Percentiles rank a stretch among this genome's conserved stretches.
Conservation (phyloP, 2,113 vertebrate species). For the Mastomys coucha region DNA sequence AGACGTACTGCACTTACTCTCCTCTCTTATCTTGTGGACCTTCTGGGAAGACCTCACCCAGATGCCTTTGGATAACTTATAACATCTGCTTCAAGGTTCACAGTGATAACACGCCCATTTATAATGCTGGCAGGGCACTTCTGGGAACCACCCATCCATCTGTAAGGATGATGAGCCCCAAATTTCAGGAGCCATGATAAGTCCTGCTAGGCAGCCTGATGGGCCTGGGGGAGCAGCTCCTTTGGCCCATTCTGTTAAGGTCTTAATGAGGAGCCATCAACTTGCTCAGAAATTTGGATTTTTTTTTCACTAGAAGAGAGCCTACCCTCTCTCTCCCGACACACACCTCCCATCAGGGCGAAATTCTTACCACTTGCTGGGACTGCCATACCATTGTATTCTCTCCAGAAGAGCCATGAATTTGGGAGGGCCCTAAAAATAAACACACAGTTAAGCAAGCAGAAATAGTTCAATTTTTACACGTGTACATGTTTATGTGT, state of each 20-base stretch:
- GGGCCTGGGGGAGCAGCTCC: not conserved
- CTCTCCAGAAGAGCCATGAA: not conserved
- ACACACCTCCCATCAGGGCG: not conserved
- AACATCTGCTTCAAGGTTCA: slow-evolving; percentile 70
- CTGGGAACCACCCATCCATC: slow-evolving; percentile 35
- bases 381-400: slow-evolving; percentile 42
- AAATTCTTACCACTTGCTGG: slow-evolving; percentile 78
- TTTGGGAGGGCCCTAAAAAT: slow-evolving; percentile 70
- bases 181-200: not conserved
- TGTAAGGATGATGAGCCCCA: not conserved
- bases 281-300: not conserved
- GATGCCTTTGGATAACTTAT: slow-evolving; percentile 48
- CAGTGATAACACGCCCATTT: slow-evolving; percentile 59
- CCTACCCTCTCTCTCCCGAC: accelerated
- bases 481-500: not conserved
- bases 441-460: not conserved
- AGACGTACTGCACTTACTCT: slow-evolving; percentile 36
- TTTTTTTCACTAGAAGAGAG: not conserved
- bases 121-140: slow-evolving; percentile 43
- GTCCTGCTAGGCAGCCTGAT: not conserved
- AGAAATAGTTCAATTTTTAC: not conserved
- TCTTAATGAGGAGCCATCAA: not conserved
- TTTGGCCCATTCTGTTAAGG: not conserved
- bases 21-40: slow-evolving; percentile 62
- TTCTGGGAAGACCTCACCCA: slow-evolving; percentile 69